Conservation (phyloP, 2,113 vertebrate species). For the Galeopterus variegatus region DNA sequence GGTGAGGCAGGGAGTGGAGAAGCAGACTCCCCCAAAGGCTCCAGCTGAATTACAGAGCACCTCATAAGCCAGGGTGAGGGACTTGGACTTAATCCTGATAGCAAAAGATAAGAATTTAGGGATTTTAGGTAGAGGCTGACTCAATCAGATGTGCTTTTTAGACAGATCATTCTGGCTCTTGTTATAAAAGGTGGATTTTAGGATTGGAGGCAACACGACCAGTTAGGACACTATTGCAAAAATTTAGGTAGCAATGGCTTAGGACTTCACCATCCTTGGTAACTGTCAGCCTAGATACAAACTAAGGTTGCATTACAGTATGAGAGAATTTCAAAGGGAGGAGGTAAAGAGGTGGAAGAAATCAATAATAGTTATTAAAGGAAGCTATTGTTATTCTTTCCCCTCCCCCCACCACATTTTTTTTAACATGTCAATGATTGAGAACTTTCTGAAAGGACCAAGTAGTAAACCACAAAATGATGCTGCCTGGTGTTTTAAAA, state of each 20-base stretch:
- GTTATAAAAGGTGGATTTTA: not conserved
- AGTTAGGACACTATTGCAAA: not conserved
- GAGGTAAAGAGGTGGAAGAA: not conserved
- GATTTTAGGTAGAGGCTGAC: not conserved
- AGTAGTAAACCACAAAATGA: constrained; percentile 28
- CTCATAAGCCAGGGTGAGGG: not conserved
- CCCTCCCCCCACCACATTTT: not conserved
- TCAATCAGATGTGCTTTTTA: not conserved
- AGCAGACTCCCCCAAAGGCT: no score
- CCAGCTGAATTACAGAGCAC: not conserved
- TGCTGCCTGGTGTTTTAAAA: not conserved
- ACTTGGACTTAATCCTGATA: not conserved
- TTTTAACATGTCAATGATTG: not conserved
- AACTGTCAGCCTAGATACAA: not conserved
- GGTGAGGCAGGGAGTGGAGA: not conserved
- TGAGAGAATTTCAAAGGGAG: constrained; percentile 4
- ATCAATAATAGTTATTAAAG: not conserved
- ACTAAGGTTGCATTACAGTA: not conserved
- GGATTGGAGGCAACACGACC: not conserved
- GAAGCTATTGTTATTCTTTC: not conserved
- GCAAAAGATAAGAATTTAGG: not conserved
- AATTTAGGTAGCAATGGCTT: not conserved
- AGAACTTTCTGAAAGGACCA: constrained; percentile 25
- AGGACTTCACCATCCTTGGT: not conserved
- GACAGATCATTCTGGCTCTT: not conserved